These are phyloP conservation scores for Drosophila eugracilis DNA, from an alignment of 1,140 invertebrate genomes.

Conservation along the genomic window DNA sequence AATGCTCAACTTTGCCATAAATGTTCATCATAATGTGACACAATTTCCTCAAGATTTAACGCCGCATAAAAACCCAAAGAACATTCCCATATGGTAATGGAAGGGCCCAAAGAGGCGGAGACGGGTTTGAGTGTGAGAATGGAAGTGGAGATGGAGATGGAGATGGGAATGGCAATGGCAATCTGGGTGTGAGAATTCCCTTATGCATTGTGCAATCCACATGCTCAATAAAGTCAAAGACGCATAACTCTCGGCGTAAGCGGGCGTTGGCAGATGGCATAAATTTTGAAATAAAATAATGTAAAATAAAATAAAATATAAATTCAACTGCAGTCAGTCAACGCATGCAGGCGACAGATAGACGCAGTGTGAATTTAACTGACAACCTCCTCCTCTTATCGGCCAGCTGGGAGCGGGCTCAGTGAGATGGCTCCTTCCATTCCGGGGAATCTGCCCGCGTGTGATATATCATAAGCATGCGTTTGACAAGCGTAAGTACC, in stretches of 20 bases:
- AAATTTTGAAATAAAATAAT: conserved; percentile 75
- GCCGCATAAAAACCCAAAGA: conserved; percentile 64
- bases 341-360: conserved; percentile 49
- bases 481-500: conserved; percentile 81
- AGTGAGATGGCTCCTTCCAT: conserved; percentile 12
- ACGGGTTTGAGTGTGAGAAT: conserved; percentile 35
- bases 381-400: conserved; percentile 54
- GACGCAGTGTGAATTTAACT: conserved; percentile 56
- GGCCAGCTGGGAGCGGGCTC: conserved; percentile 29
- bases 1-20: conserved; percentile 77
- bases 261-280: conserved; percentile 53
- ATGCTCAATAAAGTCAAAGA: conserved; percentile 75
- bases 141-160: conserved; percentile 1
- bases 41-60: conserved; percentile 82
- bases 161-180: conserved; percentile 17
- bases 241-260: conserved; percentile 59
- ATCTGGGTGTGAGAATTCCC: conserved; percentile 26
- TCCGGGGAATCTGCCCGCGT: conserved; percentile 32
- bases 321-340: conserved; percentile 65
- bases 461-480: conserved; percentile 78
- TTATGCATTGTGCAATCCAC: conserved; percentile 61
- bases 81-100: conserved; percentile 52
- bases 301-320: conserved; percentile 63
- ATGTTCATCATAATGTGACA: conserved; percentile 83
- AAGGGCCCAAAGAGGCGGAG: conserved; percentile 16